Percentiles rank a stretch among this genome's conserved stretches.
These are phyloP conservation scores for Steromphala cineraria DNA, from an alignment of 2,888 invertebrate species.

Conservation along the genomic window DNA sequence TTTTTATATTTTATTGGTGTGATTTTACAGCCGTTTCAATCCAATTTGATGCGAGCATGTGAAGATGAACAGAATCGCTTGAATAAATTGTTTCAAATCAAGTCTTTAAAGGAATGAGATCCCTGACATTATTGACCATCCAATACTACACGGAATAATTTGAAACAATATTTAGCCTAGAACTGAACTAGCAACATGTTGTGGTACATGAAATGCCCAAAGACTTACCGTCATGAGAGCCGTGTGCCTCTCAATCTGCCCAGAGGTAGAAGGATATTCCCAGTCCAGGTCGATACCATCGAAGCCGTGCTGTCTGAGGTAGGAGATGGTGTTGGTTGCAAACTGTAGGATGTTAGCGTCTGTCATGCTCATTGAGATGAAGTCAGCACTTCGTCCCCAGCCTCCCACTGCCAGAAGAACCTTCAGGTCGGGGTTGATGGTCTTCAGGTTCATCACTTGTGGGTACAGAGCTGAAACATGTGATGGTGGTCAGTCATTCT, in stretches of 20 bases:
- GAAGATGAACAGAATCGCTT: no score
- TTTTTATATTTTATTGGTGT: no score
- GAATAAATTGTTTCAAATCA: no score
- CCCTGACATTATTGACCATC: no score
- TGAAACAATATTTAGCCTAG: no score
- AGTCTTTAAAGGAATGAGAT: no score
- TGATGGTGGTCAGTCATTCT: no score
- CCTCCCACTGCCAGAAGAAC: conserved; percentile 58
- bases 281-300: conserved; percentile 92
- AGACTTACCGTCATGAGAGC: not conserved
- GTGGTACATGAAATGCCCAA: no score
- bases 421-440: conserved; percentile 49
- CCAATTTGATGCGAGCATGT: no score
- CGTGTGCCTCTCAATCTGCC: not conserved
- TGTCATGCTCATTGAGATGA: conserved; percentile 51
- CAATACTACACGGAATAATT: no score
- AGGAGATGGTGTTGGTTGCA: conserved; percentile 46
- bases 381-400: conserved; percentile 64
- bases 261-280: conserved; percentile 84
- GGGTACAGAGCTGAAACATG: conserved; percentile 21
- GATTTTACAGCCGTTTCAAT: no score
- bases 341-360: conserved; percentile 14
- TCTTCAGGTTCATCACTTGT: conserved; percentile 41
- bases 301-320: conserved; percentile 79
- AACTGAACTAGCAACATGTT: no score